These are phyloP conservation scores for Harpalus rufipes DNA, from an alignment of 2,888 invertebrate species.

Conservation along the genomic window DNA sequence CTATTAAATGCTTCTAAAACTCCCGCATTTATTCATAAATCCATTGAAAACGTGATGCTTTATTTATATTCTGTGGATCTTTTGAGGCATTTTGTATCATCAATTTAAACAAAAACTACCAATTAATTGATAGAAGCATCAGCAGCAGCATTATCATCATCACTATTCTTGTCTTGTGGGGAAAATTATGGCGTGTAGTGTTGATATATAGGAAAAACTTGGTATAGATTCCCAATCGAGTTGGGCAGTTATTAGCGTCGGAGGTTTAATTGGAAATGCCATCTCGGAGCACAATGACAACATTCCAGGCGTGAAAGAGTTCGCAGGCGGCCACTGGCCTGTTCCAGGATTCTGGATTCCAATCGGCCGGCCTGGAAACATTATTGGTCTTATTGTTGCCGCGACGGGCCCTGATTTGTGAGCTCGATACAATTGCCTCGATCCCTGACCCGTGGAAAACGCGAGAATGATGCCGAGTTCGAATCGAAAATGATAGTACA, in stretches of 20 bases:
- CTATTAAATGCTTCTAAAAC: no score
- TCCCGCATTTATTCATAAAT: no score
- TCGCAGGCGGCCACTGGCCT: conserved; percentile 1
- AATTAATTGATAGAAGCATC: no score
- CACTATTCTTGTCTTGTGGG: no score
- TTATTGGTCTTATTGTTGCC: conserved; percentile 66
- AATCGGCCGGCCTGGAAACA: conserved; percentile 43
- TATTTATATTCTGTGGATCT: no score
- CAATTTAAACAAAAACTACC: no score
- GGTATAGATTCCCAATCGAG: not conserved
- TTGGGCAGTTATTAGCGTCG: not conserved
- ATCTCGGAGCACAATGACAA: conserved; percentile 58
- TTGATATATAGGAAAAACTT: conserved; percentile 3
- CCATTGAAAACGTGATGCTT: no score
- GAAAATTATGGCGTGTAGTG: not conserved
- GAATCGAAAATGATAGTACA: no score
- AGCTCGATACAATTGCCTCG: conserved; percentile 42
- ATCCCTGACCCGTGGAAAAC: not conserved
- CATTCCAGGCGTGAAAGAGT: conserved; percentile 46
- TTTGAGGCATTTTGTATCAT: no score
- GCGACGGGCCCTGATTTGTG: conserved; percentile 49
- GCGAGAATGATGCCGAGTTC: no score
- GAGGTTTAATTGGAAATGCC: conserved; percentile 64
- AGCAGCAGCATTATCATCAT: no score
- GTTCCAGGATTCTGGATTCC: conserved; percentile 37